These are phyloP conservation scores for Oscheius sp. DNA, from an alignment of 2,888 invertebrate species.

Conservation along the genomic window DNA sequence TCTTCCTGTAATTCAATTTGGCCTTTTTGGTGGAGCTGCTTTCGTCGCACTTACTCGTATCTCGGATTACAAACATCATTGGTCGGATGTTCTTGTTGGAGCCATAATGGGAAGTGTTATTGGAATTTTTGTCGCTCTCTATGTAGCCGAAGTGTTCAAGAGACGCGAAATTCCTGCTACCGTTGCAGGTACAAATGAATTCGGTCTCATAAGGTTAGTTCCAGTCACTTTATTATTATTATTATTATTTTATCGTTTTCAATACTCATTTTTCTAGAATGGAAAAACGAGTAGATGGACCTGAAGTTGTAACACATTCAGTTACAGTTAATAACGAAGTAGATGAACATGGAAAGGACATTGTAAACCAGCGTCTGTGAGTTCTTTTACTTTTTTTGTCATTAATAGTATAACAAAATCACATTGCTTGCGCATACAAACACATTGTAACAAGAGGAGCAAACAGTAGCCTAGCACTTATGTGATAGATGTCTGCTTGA, in stretches of 20 bases:
- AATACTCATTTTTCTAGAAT: conserved; percentile 32
- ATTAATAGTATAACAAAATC: not conserved
- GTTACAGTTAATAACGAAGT: conserved; percentile 35
- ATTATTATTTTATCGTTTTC: not conserved
- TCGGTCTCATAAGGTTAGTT: conserved; percentile 52
- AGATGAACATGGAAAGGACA: conserved; percentile 40
- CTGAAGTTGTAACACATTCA: conserved; percentile 32
- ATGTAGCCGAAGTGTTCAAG: conserved; percentile 67
- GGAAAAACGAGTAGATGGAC: conserved; percentile 34
- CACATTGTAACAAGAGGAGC: not conserved
- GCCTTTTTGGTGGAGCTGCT: conserved; percentile 77
- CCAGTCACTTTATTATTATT: not conserved
- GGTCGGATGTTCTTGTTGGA: conserved; percentile 93
- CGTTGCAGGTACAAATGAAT: conserved; percentile 36
- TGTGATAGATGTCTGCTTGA: not conserved
- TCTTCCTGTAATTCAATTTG: conserved; percentile 85
- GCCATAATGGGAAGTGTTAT: conserved; percentile 72
- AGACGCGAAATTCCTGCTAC: conserved; percentile 63
- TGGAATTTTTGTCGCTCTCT: conserved; percentile 60
- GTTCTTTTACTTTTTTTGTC: conserved; percentile 24
- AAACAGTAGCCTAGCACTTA: conserved; percentile 5
- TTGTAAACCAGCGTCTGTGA: conserved; percentile 53
- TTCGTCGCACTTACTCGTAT: conserved; percentile 48
- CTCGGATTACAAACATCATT: conserved; percentile 83
- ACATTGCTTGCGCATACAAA: not conserved